These are phyloP conservation scores for Cheiracanthium punctorium DNA, from an alignment of 2,888 invertebrate species.

Conservation along the genomic window DNA sequence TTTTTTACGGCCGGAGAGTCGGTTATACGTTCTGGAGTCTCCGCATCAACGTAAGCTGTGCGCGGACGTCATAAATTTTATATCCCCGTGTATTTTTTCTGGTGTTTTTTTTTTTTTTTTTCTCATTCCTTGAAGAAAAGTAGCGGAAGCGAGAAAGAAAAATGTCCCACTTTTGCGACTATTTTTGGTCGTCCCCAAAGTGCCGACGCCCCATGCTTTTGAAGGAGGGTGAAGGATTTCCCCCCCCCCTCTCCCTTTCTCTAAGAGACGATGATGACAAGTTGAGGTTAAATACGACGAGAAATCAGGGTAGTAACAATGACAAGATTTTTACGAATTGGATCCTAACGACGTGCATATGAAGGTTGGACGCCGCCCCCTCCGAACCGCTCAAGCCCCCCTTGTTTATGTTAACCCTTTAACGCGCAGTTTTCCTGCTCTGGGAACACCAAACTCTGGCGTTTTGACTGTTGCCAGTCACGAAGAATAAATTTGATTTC, in stretches of 20 bases:
- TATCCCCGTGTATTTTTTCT: constrained; percentile 16
- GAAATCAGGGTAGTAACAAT: background rate
- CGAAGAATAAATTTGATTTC: too few relatives aligned
- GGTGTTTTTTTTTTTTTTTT: background rate
- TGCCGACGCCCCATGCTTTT: constrained; percentile 56
- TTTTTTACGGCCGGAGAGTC: background rate
- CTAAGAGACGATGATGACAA: background rate
- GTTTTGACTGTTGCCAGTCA: too few relatives aligned
- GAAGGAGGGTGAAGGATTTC: background rate
- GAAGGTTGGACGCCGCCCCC: too few relatives aligned
- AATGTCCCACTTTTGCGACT: constrained; percentile 57
- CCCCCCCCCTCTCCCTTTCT: background rate
- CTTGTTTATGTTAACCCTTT: too few relatives aligned
- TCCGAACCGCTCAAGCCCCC: too few relatives aligned
- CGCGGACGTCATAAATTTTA: constrained; percentile 52
- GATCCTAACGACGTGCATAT: too few relatives aligned
- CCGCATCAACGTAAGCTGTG: background rate
- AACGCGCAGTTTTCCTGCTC: too few relatives aligned
- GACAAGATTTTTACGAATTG: background rate
- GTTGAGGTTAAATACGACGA: background rate
- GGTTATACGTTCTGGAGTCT: background rate
- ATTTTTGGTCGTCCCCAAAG: constrained; percentile 42
- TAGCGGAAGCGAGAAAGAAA: constrained; percentile 35
- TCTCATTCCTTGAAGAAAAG: constrained; percentile 1
- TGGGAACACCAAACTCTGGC: too few relatives aligned